Conservation (phyloP, 2,888 invertebrate species). For the Silvanus unidentatus region DNA sequence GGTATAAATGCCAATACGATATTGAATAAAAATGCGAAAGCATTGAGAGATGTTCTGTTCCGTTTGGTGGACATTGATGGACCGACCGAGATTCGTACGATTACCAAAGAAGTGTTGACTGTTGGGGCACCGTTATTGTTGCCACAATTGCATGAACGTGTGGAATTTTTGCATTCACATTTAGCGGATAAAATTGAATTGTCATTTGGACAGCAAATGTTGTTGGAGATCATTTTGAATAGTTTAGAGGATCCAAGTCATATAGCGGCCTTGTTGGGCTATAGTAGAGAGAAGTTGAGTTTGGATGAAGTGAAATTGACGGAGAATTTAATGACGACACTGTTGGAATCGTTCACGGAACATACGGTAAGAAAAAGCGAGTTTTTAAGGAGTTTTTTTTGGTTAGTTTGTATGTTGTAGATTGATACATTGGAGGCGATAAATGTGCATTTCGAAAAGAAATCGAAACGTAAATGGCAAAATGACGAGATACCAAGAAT, state of each 20-base stretch:
- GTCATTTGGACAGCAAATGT: constrained; percentile 56
- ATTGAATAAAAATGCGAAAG: constrained; percentile 51
- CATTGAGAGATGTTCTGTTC: constrained; percentile 52
- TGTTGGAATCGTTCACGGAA: constrained; percentile 50
- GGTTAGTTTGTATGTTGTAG: constrained; percentile 5
- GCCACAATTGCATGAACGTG: constrained; percentile 54
- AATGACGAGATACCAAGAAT: constrained; percentile 34
- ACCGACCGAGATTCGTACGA: constrained; percentile 50
- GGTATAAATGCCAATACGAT: constrained; percentile 48
- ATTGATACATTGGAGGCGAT: constrained; percentile 34
- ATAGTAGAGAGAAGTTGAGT: constrained; percentile 36
- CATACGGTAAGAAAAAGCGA: constrained; percentile 51
- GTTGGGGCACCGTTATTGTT: constrained; percentile 55
- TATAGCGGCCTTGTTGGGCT: constrained; percentile 53
- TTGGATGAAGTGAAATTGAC: constrained; percentile 39
- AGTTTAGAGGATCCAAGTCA: constrained; percentile 57
- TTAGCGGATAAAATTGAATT: constrained; percentile 50
- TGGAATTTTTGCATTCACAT: constrained; percentile 53
- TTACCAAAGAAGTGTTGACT: constrained; percentile 53
- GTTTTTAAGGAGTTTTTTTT: too few species aligned
- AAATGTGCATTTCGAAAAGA: constrained; percentile 30
- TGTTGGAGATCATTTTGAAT: constrained; percentile 54
- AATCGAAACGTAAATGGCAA: constrained; percentile 34
- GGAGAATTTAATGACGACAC: constrained; percentile 51
- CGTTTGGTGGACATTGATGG: constrained; percentile 47